Evolutionary conservation across 2,888 invertebrate species (phyloP).

Genomic region (Hanleya hanleyi): DNA sequence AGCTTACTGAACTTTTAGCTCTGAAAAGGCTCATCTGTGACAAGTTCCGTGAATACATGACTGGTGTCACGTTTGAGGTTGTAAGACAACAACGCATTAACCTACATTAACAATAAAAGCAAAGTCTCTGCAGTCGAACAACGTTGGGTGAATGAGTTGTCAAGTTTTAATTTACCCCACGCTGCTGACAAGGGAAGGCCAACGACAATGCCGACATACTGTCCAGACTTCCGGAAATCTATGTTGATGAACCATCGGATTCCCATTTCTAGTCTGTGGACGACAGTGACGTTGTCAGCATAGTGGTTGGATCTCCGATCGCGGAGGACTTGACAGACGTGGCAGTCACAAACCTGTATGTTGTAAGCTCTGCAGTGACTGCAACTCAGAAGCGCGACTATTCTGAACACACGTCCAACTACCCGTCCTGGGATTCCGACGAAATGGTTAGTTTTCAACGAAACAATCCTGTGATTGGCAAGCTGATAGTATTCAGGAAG

Average conservation of each 20-base stretch:
- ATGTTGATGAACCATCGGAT: background rate
- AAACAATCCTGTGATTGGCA: no score
- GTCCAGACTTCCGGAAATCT: conserved; percentile 14
- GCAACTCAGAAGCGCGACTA: no score
- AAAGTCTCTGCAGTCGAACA: conserved; percentile 30
- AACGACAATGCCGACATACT: conserved; percentile 29
- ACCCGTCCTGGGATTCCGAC: background rate
- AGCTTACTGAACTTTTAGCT: conserved; percentile 35
- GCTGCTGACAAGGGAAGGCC: conserved; percentile 19
- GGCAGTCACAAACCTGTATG: no score
- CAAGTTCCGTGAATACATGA: conserved; percentile 29
- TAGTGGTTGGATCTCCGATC: background rate
- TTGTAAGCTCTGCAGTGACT: no score
- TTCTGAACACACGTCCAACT: background rate
- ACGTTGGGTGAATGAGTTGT: conserved; percentile 30
- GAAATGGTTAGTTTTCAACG: no score
- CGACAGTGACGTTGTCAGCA: background rate
- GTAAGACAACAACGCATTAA: conserved; percentile 27
- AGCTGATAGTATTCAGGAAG: no score
- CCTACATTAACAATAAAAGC: conserved; percentile 13
- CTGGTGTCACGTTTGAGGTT: conserved; percentile 23
- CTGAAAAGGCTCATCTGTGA: conserved; percentile 38
- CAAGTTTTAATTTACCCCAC: conserved; percentile 21
- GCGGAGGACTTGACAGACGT: no score
- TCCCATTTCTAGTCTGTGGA: background rate